Conservation (phyloP, 2,888 invertebrate species). For the Drosophila setosimentum region DNA sequence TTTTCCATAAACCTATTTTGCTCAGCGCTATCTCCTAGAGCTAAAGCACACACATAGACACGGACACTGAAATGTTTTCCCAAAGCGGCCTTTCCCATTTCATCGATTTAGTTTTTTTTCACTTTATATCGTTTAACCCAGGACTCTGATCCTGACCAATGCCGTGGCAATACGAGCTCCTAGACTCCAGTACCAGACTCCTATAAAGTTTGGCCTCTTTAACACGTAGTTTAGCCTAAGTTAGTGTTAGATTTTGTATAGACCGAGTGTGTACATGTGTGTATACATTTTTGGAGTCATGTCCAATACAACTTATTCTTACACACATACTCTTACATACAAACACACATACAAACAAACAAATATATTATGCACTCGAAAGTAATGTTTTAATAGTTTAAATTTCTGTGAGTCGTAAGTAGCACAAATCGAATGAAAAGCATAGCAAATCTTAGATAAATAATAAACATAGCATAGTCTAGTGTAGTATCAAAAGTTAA, state of each 20-base stretch:
- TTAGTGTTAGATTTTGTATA: slow-evolving; percentile 73
- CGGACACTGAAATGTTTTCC: slow-evolving; percentile 28
- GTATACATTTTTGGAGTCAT: slow-evolving; percentile 30
- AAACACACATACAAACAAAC: slow-evolving; percentile 12
- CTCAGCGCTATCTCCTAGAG: slow-evolving; percentile 75
- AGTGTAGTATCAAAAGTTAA: slow-evolving; percentile 67
- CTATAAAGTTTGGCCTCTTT: slow-evolving; percentile 33
- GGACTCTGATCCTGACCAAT: slow-evolving; percentile 23
- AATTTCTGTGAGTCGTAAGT: slow-evolving; percentile 70
- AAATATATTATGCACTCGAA: slow-evolving; percentile 59
- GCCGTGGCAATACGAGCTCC: slow-evolving; percentile 70
- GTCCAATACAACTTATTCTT: slow-evolving; percentile 43
- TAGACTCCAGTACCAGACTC: slow-evolving; percentile 63
- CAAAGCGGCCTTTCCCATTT: slow-evolving; percentile 70
- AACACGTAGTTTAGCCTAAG: slow-evolving; percentile 61
- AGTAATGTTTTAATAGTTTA: slow-evolving; percentile 70
- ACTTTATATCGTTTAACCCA: slow-evolving; percentile 20
- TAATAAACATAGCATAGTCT: slow-evolving; percentile 58
- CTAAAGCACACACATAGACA: slow-evolving; percentile 34
- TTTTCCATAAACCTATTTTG: slow-evolving; percentile 65
- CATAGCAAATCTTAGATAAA: slow-evolving; percentile 73
- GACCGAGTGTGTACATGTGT: slow-evolving; percentile 42
- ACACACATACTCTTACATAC: slow-evolving; percentile 16
- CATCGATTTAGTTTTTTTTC: slow-evolving; percentile 8
- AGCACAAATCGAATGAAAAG: slow-evolving; percentile 67